Conservation (phyloP, 2,113 vertebrate genomes). For the Todiramphus chloris region DNA sequence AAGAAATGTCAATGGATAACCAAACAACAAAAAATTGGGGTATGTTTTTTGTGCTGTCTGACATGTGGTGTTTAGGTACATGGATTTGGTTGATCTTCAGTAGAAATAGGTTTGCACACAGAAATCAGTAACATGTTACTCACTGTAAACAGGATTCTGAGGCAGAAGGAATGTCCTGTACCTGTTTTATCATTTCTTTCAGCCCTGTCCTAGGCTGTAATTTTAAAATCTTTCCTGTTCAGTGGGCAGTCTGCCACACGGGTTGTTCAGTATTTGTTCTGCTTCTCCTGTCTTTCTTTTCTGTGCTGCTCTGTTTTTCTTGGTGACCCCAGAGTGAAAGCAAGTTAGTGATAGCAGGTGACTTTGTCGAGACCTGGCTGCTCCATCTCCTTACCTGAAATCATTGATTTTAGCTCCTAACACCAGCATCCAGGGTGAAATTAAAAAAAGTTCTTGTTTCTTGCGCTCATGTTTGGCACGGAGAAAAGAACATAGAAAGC, state of each 20-base stretch:
- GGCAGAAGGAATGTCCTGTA: neutral
- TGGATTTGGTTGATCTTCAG: neutral
- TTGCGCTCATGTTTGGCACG: neutral
- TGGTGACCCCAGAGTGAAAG: neutral
- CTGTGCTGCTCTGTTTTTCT: neutral
- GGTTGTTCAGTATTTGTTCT: neutral
- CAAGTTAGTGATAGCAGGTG: neutral
- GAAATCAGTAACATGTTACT: neutral
- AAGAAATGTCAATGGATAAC: slow-evolving; percentile 24
- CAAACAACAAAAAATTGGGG: neutral
- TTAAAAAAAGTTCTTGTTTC: neutral
- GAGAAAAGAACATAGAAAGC: neutral
- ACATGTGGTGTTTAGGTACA: neutral
- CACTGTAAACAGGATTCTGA: neutral
- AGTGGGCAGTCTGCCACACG: neutral
- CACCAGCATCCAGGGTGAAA: neutral
- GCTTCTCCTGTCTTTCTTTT: neutral
- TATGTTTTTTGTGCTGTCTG: neutral
- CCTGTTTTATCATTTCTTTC: neutral
- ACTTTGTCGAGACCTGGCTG: neutral
- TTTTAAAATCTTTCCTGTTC: neutral
- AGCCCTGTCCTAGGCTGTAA: neutral
- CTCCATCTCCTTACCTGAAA: neutral
- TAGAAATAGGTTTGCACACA: neutral
- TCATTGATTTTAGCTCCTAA: neutral